Conservation (phyloP, 2,888 invertebrate species). For the Conistra vaccinii region DNA sequence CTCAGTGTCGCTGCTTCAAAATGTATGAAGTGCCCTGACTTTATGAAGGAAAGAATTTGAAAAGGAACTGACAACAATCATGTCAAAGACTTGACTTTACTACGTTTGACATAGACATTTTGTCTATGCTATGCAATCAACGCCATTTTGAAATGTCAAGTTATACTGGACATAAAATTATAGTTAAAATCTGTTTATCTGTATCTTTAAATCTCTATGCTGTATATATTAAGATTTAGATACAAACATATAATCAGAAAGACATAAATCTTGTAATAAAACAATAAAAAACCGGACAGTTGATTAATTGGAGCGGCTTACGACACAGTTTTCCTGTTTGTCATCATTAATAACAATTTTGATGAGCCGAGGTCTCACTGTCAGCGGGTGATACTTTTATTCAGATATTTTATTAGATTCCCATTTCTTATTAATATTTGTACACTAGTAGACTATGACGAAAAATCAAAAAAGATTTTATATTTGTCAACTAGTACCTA, state of each 20-base stretch:
- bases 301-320: constrained; percentile 59
- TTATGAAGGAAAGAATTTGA: background rate
- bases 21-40: background rate
- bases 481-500: no score
- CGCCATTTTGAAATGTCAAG: constrained; percentile 1
- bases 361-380: constrained; percentile 34
- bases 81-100: background rate
- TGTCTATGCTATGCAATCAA: background rate
- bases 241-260: constrained; percentile 10
- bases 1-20: no score
- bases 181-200: background rate
- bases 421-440: background rate
- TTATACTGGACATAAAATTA: background rate
- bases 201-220: no score
- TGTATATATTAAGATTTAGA: background rate
- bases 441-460: no score
- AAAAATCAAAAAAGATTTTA: no score
- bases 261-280: constrained; percentile 45
- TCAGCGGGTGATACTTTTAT: constrained; percentile 28
- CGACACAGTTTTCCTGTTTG: constrained; percentile 56
- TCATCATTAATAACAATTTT: constrained; percentile 18
- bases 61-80: background rate
- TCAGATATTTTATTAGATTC: background rate
- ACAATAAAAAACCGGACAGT: constrained; percentile 33
- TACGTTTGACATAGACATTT: background rate